A percentile compares a stretch with the other conserved stretches of the same genome.
phyloP scores from a whole-genome alignment of 2,888 invertebrate genomes.

The Apodemia mormo region DNA sequence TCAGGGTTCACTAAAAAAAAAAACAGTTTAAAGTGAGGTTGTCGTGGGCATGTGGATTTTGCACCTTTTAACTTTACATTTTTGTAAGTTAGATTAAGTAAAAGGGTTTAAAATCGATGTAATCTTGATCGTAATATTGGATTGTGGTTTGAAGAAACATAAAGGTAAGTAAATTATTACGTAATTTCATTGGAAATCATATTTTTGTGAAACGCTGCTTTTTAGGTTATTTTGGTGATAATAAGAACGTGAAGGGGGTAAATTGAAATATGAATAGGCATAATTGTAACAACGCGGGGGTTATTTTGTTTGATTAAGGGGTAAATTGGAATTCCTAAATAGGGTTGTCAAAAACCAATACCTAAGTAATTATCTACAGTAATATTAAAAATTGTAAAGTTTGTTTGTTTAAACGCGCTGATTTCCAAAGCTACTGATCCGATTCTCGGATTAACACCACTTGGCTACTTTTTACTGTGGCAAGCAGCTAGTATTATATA shows the following conservation, averaged over 20 bases:
- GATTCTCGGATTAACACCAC: too few species aligned
- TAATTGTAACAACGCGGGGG: conserved; percentile 7
- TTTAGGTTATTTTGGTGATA: not conserved
- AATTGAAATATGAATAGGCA: not conserved
- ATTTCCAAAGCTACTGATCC: too few species aligned
- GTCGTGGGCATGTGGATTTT: too few species aligned
- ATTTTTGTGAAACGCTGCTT: not conserved
- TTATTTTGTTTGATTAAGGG: not conserved
- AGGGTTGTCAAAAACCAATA: not conserved
- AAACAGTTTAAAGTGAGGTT: too few species aligned
- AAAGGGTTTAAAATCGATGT: too few species aligned
- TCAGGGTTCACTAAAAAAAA: too few species aligned
- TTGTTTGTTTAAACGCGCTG: too few species aligned
- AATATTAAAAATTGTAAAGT: too few species aligned
- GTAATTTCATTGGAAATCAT: not conserved
- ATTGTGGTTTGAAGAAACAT: not conserved
- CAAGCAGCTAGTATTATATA: too few species aligned
- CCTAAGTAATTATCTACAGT: not conserved
- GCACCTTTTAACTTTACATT: too few species aligned
- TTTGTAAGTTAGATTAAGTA: too few species aligned
- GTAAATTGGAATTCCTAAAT: not conserved
- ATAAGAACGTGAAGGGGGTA: not conserved
- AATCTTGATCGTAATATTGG: not conserved
- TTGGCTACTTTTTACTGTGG: too few species aligned
- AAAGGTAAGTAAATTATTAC: not conserved